Evolutionary conservation across 2,113 vertebrate species (phyloP), one percentile per base, ranked within the genome.

Genomic region (Scalopus aquaticus): DNA sequence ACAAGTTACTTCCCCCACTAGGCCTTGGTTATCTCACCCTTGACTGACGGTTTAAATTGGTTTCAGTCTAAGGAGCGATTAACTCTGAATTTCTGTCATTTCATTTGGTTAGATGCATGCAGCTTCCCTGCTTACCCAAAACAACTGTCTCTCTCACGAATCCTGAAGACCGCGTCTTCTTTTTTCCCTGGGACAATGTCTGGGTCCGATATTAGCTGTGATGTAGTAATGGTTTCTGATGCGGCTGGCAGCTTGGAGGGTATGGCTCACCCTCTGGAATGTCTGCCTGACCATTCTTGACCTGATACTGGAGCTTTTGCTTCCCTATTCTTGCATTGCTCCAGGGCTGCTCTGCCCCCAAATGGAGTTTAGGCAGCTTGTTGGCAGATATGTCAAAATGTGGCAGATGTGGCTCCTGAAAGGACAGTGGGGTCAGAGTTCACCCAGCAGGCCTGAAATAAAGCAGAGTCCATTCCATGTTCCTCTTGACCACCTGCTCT

Each of bases 391-490:
- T 26, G 42, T 15, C 74, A 83, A 87, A 70, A 65, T 74, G 93
- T 20, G 67, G 24, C 35, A 76, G 77, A n/a, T 16, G 9, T 5
- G 37, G 54, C 42, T 51, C 44, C 67, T 56, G 37, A 39, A 86
- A 93, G 84, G 44, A 65, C 15, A 54, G 22, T 35, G 10, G n/a
- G 58, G 8, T 46, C 22, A 30, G 26, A 80, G 80, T 15, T 58
- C 44, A 72, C 73, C 76, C 19, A 22, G 26, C 2, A 74, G 44
- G 49, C 35, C 9, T 6, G 56, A 49, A 46, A 39, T 9, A 74
- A 91, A 72, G 67, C 24, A 78, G 69, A 93, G 88, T 78, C 35
- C 64, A 95, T 78, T 86, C 32, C 81, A 91, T 95, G 84, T 74
- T 84, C 56, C 67, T 76, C 67, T 62, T 56, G 60, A 32, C 54